Conservation (phyloP, 1,140 invertebrate genomes). For the Eriocheir sinensis region DNA sequence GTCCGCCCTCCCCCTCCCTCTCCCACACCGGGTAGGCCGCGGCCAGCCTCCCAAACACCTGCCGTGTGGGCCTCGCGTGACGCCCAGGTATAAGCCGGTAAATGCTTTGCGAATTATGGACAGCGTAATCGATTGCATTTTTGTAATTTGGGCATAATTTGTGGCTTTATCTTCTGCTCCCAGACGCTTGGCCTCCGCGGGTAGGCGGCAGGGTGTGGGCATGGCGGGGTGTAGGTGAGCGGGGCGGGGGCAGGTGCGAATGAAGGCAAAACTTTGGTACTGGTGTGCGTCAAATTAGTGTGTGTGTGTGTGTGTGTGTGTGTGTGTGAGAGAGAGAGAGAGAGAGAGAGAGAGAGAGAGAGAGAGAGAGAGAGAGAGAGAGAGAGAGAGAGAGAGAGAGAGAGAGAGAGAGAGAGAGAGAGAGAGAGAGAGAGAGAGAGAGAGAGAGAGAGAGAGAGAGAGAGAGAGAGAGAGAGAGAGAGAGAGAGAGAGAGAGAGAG, state of each 20-base stretch:
- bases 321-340: background rate
- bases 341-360: conserved; percentile 17
- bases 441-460: conserved; percentile 29
- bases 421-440: conserved; percentile 44
- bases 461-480: conserved; percentile 24
- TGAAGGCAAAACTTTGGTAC: conserved; percentile 15
- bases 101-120: conserved; percentile 65
- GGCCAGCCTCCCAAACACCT: background rate
- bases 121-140: conserved; percentile 65
- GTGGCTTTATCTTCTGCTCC: conserved; percentile 48
- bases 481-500: conserved; percentile 42
- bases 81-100: conserved; percentile 67
- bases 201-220: background rate
- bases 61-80: conserved; percentile 33
- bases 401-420: conserved; percentile 40
- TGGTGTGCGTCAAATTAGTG: background rate
- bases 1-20: background rate
- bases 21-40: background rate
- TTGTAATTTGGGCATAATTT: conserved; percentile 57
- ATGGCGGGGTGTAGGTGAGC: background rate
- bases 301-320: background rate
- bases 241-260: background rate
- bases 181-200: background rate
- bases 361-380: conserved; percentile 30
- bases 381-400: conserved; percentile 27